Percentiles rank a stretch among this genome's conserved stretches.
Conservation (phyloP, 2,888 invertebrate genomes). For the Norana najaformis region DNA sequence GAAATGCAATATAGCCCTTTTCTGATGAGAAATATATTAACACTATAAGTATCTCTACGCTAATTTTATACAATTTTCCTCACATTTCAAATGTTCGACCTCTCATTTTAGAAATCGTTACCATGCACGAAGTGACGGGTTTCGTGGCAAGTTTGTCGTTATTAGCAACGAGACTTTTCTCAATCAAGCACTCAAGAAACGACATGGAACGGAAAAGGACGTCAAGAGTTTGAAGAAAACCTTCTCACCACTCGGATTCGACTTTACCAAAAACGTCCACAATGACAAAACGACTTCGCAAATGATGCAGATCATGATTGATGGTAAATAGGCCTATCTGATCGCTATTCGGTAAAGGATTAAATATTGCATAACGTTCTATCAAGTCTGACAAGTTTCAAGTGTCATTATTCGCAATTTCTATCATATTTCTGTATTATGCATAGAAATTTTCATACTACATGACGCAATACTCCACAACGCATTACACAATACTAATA, state of each 20-base stretch:
- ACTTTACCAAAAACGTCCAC: not conserved
- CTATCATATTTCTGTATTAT: too few relatives aligned
- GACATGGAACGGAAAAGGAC: not conserved
- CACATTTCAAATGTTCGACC: too few relatives aligned
- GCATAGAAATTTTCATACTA: too few relatives aligned
- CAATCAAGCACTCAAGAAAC: not conserved
- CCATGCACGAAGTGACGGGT: not conserved
- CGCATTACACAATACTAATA: too few relatives aligned
- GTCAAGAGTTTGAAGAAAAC: not conserved
- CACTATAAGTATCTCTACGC: not conserved
- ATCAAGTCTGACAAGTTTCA: too few relatives aligned
- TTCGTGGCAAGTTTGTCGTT: not conserved
- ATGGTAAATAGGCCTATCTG: too few relatives aligned
- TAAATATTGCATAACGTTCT: too few relatives aligned
- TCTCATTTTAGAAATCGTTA: not conserved
- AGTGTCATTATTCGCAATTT: too few relatives aligned
- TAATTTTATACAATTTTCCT: not conserved
- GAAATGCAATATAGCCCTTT: not conserved
- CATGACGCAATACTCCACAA: too few relatives aligned
- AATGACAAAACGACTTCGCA: not conserved
- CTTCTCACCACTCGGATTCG: not conserved
- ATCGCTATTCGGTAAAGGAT: too few relatives aligned
- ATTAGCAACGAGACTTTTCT: not conserved
- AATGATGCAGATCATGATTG: not conserved
- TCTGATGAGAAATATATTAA: too few relatives aligned